Evolutionary conservation across 2,888 invertebrate species (phyloP).

Genomic region (Argyra leucocephala): DNA sequence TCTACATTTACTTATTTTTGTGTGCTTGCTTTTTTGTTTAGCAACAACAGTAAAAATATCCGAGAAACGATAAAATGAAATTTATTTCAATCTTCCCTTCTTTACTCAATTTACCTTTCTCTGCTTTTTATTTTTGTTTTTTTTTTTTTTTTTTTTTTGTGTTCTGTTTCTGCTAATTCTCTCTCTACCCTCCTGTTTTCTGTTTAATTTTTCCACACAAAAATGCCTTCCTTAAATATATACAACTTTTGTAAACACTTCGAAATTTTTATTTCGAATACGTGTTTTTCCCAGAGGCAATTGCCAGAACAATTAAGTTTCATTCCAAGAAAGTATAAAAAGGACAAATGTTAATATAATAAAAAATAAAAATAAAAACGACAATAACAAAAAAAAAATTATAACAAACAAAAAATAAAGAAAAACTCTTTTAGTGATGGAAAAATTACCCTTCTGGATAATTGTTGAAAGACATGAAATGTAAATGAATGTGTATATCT

Average conservation of each 20-base stretch:
- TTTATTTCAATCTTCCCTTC: neutral
- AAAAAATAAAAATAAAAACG: neutral
- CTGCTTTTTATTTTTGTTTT: neutral
- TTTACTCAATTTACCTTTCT: no score
- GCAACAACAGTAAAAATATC: neutral
- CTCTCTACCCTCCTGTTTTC: no score
- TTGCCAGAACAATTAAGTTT: slow-evolving; percentile 6
- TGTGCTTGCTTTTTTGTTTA: no score
- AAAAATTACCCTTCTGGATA: slow-evolving; percentile 1
- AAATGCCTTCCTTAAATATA: neutral
- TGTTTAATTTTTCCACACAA: no score
- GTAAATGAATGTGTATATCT: no score
- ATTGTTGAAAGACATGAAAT: neutral
- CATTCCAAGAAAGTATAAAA: neutral
- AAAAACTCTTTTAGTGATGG: neutral
- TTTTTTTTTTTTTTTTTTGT: neutral
- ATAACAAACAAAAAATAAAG: neutral
- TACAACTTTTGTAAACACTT: neutral
- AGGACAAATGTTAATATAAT: neutral
- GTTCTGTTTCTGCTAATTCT: neutral
- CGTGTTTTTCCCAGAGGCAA: slow-evolving; percentile 1
- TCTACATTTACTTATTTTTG: neutral
- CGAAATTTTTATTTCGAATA: neutral
- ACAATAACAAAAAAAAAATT: neutral
- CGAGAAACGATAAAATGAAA: neutral